These are phyloP conservation scores for Steinernema carpocapsae DNA, from an alignment of 2,888 invertebrate genomes.

Conservation along the genomic window DNA sequence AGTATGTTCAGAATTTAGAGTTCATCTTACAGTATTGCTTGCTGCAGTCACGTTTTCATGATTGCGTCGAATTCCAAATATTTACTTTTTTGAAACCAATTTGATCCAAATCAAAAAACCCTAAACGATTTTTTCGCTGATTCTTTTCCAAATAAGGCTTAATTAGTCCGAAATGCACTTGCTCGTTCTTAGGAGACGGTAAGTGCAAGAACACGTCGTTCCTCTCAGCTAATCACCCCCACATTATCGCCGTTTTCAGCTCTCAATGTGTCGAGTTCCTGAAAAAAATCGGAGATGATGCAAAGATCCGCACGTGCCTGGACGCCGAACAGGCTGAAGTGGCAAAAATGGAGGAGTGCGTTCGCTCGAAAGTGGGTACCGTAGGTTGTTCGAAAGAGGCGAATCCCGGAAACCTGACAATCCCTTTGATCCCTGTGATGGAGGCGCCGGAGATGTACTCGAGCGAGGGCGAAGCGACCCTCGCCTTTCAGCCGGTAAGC, in stretches of 20 bases:
- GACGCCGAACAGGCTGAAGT: constrained; percentile 61
- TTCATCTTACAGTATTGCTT: background rate
- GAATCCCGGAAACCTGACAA: constrained; percentile 63
- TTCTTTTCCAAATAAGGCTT: too few species aligned
- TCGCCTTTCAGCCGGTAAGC: constrained; percentile 23
- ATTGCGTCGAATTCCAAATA: background rate
- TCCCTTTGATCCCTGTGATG: constrained; percentile 65
- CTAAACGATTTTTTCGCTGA: too few species aligned
- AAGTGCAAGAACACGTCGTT: too few species aligned
- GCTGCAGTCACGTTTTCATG: background rate
- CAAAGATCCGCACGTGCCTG: constrained; percentile 62
- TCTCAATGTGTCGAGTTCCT: constrained; percentile 57
- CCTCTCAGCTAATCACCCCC: background rate
- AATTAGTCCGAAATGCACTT: too few species aligned
- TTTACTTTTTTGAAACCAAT: background rate
- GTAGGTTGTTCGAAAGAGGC: constrained; percentile 63
- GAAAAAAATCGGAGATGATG: constrained; percentile 59
- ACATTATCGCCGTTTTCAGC: constrained; percentile 42
- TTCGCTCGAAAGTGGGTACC: constrained; percentile 57
- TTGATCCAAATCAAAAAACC: too few species aligned
- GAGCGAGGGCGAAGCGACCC: background rate
- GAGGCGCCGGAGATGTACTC: constrained; percentile 49
- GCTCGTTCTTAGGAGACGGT: too few species aligned
- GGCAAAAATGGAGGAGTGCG: constrained; percentile 61
- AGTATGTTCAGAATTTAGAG: background rate